phyloP scores from a whole-genome alignment of 2,888 invertebrate species.

The Habroteleia sp. region DNA sequence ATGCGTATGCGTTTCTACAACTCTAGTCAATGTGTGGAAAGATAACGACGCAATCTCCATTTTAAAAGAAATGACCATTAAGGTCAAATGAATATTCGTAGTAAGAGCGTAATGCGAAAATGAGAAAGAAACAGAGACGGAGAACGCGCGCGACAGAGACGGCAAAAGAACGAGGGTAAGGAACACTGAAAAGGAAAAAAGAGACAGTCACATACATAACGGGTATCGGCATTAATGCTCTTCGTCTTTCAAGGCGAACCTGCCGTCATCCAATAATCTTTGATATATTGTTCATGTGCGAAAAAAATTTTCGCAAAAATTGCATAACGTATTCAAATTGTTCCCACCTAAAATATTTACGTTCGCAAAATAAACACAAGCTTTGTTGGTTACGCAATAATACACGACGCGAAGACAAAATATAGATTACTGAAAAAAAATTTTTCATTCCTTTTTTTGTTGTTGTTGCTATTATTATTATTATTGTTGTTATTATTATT shows the following conservation, averaged over 20 bases:
- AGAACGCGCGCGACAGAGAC: conserved; percentile 33
- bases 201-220: conserved; percentile 53
- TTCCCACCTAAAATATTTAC: conserved; percentile 38
- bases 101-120: conserved; percentile 60
- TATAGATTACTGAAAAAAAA: conserved; percentile 34
- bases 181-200: conserved; percentile 64
- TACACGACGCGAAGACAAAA: conserved; percentile 32
- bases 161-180: conserved; percentile 32
- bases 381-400: conserved; percentile 29
- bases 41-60: conserved; percentile 60
- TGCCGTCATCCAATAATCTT: conserved; percentile 70
- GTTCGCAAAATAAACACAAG: conserved; percentile 48
- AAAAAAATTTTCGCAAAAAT: conserved; percentile 43
- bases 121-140: conserved; percentile 43
- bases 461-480: too few relatives aligned
- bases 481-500: too few relatives aligned
- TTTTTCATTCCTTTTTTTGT: conserved; percentile 3
- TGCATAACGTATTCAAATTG: conserved; percentile 51
- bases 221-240: conserved; percentile 63
- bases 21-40: conserved; percentile 40
- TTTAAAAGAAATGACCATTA: conserved; percentile 62
- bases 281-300: conserved; percentile 49
- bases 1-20: conserved; percentile 30
- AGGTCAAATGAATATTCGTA: conserved; percentile 63
- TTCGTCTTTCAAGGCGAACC: conserved; percentile 72